phyloP scores from a whole-genome alignment of 2,113 vertebrate species.

The Athene cunicularia region DNA sequence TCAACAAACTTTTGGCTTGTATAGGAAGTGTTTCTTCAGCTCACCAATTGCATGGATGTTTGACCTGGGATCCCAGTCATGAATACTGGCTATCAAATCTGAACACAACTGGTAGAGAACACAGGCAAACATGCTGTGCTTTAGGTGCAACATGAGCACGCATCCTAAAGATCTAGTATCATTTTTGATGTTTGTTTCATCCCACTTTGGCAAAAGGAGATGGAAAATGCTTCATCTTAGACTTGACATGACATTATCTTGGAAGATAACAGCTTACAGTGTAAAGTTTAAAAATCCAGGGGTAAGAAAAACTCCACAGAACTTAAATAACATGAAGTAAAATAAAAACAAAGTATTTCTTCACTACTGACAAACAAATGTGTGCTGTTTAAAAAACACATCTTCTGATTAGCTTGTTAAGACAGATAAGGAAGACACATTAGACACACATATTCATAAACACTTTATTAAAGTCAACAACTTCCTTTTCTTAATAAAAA shows the following conservation, averaged over 20 bases:
- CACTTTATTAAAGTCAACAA: constrained; percentile 59
- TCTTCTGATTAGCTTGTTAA: neutral
- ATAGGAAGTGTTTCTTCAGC: neutral
- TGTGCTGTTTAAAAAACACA: neutral
- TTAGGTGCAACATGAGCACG: neutral
- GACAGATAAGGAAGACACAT: neutral
- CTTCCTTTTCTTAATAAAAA: constrained; percentile 2
- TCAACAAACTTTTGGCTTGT: neutral
- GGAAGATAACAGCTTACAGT: neutral
- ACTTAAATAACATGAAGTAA: neutral
- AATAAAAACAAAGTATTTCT: neutral
- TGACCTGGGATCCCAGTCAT: neutral
- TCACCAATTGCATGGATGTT: neutral
- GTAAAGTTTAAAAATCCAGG: neutral
- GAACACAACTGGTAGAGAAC: neutral
- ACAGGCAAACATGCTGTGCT: neutral
- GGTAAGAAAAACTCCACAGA: neutral
- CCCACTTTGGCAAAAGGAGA: neutral
- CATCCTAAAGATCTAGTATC: neutral
- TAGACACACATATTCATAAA: neutral
- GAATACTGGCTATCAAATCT: neutral
- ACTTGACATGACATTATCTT: neutral
- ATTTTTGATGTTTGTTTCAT: neutral
- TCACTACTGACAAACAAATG: neutral
- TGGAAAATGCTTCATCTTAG: neutral